Base-by-base conservation (phyloP, 2,888 invertebrate species). In the Drosophila algonquin region DNA sequence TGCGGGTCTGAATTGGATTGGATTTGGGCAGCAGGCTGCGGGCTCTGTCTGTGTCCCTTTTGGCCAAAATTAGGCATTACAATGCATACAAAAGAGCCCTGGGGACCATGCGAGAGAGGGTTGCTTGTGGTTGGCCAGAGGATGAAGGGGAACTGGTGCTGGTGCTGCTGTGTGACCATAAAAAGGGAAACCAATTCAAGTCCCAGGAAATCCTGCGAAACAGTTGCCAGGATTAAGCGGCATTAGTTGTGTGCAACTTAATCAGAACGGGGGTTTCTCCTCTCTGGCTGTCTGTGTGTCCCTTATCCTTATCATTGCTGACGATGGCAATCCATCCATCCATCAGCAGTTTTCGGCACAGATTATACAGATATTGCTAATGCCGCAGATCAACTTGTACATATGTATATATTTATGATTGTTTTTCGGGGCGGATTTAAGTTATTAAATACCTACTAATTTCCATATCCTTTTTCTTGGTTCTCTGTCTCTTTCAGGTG, bases 51-150 rank as follows among this genome's bases (percentile, higher is more conserved):
- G 58, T 65, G 21, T 63, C 74, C 58, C 76, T 73, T 74, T 70
- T 73, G 65, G 80, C 71, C 67, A 64, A 86, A 86, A 88, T 86
- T 86, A 86, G 88, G 88, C 80, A 81, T 81, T 80, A 86, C 80
- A 86, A 80, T 72, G 68, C 64, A 72, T 59, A 78, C 84, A 83
- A 86, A 86, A 67, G 79, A 62, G 14, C 40, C 40, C 40, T 40
- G 40, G 40, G 40, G 40, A 40, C 40, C 40, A 40, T 14, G 14
- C 21, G 21, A 7, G 40, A n/a, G 40, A 40, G 40, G 40, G 40
- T 69, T 63, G 21, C 18, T 8, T 12, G 27, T 52, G 55, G 55
- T 56, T 53, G 65, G 57, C 21, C 3, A 21, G 21, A 21, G 21
- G 21, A 21, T 6, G 18, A 47, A 27, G 53, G 45, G 30, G 3